Evolutionary conservation across 1,140 invertebrate genomes (phyloP), one percentile per base, ranked within the genome.

Genomic region (Choristoneura fumiferana): DNA sequence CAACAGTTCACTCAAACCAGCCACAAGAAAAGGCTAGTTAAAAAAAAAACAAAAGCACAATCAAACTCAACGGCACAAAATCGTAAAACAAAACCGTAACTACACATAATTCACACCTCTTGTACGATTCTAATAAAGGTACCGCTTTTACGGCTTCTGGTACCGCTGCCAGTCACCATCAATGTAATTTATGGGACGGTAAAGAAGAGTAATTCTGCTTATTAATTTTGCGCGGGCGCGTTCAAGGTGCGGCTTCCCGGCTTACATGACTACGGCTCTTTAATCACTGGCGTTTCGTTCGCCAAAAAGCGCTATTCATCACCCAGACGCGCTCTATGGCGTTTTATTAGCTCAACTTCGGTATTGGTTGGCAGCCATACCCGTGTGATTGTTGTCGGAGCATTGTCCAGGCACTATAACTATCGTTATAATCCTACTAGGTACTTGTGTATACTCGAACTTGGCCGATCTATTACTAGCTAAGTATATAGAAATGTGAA

Each of bases 121-220:
- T 70, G 67, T 69, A 64, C 70, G 68, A 68, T 71, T 75, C 62
- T 77, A 78, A 76, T 81, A 76, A 73, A 78, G 67, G 18, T 63
- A 55, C 43, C 54, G 49, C 57, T 54, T 77, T 84, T 78, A 79
- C 69, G 64, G 74, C 61, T 71, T 45, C 40, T 73, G 60, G 76
- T 67, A 78, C 68, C 71, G 74, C 62, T 75, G 67, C 65, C 66
- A 73, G 72, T 68, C 71, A 69, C 74, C 67, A 73, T 82, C 81
- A 82, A 79, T 72, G 66, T 78, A 68, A 81, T 84, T 84, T 84
- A 84, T 76, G 73, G 63, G 71, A 60, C 68, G 71, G 71, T 78
- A 74, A 76, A 73, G 77, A 73, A 78, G 71, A 80, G 76, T 81
- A 72, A 82, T 82, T 81, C 63, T 64, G 71, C 71, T 77, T 81